Percentiles rank a stretch among this genome's conserved stretches.
These are phyloP conservation scores for Chaenocephalus aceratus DNA, from an alignment of 2,113 vertebrate species.

Conservation along the genomic window DNA sequence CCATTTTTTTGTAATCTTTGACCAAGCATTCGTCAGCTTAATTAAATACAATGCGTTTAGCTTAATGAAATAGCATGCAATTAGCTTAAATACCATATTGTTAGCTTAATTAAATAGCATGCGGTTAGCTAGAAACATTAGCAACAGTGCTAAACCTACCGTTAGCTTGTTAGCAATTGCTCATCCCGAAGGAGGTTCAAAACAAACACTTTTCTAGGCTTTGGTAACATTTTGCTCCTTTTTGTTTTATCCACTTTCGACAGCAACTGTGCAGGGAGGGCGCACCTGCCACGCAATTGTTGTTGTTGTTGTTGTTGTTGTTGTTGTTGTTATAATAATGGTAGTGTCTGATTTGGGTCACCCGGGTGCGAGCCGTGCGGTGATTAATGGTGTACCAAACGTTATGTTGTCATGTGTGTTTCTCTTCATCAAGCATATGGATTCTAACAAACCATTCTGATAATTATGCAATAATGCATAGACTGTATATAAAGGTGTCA, in stretches of 20 bases:
- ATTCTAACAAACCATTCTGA: no score
- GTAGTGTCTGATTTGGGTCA: neutral
- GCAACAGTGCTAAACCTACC: neutral
- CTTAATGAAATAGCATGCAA: no score
- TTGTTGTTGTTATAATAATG: accelerated
- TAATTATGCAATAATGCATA: no score
- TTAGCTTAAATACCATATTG: no score
- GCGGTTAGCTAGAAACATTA: neutral
- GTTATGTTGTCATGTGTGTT: no score
- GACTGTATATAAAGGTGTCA: no score
- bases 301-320: no score
- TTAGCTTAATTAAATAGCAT: no score
- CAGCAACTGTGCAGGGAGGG: neutral
- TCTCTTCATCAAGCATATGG: no score
- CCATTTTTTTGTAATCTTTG: no score
- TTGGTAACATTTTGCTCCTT: neutral
- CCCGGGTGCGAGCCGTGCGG: neutral
- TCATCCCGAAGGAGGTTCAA: neutral
- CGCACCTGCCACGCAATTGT: neutral
- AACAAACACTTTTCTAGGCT: neutral
- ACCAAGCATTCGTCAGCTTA: no score
- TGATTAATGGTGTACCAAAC: neutral
- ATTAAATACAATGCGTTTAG: no score
- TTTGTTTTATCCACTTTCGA: neutral
- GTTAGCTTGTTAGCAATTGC: neutral